Percentiles rank a stretch among this genome's conserved stretches.
phyloP scores from a whole-genome alignment of 2,113 vertebrate species.

The Apteryx mantelli region DNA sequence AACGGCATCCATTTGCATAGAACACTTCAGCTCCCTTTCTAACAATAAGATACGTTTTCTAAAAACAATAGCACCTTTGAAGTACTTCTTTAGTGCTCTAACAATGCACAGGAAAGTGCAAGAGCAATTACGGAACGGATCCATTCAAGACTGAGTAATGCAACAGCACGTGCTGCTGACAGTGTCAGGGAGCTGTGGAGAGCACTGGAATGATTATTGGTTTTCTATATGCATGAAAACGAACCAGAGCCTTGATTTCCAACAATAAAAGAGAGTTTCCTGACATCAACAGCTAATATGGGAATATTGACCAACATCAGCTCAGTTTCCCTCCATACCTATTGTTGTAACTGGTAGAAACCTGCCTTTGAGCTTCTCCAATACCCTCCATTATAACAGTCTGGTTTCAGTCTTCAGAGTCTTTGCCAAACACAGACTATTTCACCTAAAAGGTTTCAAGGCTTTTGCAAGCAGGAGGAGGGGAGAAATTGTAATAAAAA shows the following conservation, averaged over 20 bases:
- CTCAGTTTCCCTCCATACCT: background rate
- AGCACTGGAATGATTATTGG: background rate
- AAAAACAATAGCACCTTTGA: constrained; percentile 48
- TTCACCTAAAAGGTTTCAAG: background rate
- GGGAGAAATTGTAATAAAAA: background rate
- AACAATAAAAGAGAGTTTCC: background rate
- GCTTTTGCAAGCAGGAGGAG: background rate
- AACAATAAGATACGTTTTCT: background rate
- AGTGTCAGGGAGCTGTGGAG: background rate
- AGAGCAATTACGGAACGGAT: constrained; percentile 30
- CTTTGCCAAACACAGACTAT: background rate
- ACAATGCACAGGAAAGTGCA: constrained; percentile 4
- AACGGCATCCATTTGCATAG: constrained; percentile 30
- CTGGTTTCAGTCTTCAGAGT: background rate
- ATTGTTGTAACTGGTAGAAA: background rate
- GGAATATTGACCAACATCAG: background rate
- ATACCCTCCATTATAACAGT: background rate
- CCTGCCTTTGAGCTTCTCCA: background rate
- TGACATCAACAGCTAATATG: background rate
- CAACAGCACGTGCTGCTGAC: background rate
- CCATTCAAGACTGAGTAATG: constrained; percentile 16
- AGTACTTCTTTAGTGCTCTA: background rate
- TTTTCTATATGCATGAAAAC: background rate
- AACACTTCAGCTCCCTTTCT: background rate
- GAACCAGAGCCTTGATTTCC: background rate